phyloP scores from a whole-genome alignment of 2,113 vertebrate genomes.

The Corythoichthys intestinalis region DNA sequence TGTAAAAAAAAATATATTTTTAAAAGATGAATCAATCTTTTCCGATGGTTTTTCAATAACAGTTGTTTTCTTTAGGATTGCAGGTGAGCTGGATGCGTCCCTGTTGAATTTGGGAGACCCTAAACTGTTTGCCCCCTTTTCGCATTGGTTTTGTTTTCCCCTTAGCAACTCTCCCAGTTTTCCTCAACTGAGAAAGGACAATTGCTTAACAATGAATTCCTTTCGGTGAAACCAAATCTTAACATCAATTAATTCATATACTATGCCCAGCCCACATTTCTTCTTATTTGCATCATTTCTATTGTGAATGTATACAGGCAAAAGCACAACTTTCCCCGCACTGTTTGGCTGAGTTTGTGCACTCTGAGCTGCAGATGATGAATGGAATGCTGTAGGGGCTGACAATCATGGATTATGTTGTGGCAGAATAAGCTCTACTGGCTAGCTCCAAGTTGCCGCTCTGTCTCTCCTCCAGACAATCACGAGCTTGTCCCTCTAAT shows the following conservation, averaged over 20 bases:
- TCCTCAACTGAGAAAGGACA: background rate
- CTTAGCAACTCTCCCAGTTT: too few relatives aligned
- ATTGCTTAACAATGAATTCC: background rate
- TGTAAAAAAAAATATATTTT: too few relatives aligned
- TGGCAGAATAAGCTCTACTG: constrained; percentile 29
- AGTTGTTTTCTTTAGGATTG: background rate
- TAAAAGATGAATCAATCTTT: too few relatives aligned
- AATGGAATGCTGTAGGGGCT: constrained; percentile 34
- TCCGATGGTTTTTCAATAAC: too few relatives aligned
- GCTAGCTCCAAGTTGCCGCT: constrained; percentile 17
- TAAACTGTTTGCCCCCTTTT: background rate
- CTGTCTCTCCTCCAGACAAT: constrained; percentile 26
- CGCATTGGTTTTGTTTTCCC: too few relatives aligned
- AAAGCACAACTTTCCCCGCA: constrained; percentile 26
- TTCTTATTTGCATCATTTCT: background rate
- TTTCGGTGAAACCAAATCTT: too few relatives aligned
- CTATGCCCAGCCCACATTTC: too few relatives aligned
- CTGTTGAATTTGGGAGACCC: background rate
- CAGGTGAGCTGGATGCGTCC: background rate
- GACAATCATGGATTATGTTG: constrained; percentile 49
- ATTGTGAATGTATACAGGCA: constrained; percentile 5
- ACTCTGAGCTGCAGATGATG: constrained; percentile 34
- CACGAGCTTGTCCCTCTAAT: constrained; percentile 42
- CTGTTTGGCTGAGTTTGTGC: constrained; percentile 29
- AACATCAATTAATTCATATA: too few relatives aligned